Evolutionary conservation across 2,797 vertebrate species (phyloP).

Genomic region (Amblyraja radiata): DNA sequence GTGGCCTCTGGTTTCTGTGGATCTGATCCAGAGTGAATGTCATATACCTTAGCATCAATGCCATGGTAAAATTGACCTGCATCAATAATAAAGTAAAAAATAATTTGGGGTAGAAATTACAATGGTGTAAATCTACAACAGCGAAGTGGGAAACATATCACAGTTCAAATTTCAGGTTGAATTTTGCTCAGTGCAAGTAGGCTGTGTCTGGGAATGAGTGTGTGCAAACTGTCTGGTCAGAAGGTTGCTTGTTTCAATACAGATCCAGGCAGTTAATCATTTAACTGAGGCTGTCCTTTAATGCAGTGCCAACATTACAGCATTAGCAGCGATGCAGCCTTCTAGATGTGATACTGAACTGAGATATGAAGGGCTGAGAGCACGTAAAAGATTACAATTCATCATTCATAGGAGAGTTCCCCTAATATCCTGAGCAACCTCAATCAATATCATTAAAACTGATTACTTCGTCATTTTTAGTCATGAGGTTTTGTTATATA

Average conservation of each 20-base stretch:
- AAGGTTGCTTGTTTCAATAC: background rate
- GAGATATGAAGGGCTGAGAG: background rate
- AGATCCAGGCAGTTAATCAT: background rate
- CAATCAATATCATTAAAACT: background rate
- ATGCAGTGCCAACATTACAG: background rate
- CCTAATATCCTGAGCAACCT: background rate
- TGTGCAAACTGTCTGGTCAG: background rate
- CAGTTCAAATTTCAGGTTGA: background rate
- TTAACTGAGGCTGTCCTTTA: background rate
- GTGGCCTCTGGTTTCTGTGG: slow-evolving; percentile 66
- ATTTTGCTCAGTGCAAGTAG: background rate
- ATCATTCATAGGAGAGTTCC: background rate
- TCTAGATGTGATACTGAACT: background rate
- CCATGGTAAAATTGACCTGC: slow-evolving; percentile 79
- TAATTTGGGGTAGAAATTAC: background rate
- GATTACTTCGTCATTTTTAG: background rate
- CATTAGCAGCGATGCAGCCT: background rate
- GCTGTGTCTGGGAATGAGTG: too few relatives aligned
- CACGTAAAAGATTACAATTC: background rate
- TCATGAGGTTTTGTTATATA: background rate
- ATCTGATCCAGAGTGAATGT: slow-evolving; percentile 55
- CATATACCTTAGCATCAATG: slow-evolving; percentile 66
- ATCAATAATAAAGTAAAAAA: background rate
- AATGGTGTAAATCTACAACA: background rate
- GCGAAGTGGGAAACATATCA: background rate